Base-by-base conservation (phyloP, 1,140 invertebrate species). In the Ceratina japonica region DNA sequence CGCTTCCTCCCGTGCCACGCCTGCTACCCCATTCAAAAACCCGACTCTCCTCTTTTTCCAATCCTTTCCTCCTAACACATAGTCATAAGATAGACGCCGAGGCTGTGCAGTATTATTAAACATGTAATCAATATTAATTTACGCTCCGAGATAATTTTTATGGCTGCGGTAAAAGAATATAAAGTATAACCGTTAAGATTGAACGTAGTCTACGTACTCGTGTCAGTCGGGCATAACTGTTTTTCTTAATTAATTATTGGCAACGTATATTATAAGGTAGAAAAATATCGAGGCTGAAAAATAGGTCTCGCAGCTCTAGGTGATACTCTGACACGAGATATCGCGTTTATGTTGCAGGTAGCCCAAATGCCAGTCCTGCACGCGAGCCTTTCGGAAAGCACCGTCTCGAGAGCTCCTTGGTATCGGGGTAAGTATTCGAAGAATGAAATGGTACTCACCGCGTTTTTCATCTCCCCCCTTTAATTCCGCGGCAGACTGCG, bases 261-360 rank as follows among this genome's bases (percentile, higher is more conserved):
- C n/a, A n/a, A n/a, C n/a, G n/a, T 31, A 31, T 31, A 31, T 31
- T 31, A 31, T 31, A 31, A 31, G 2, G 27, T 31, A 2, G 27
- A 31, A 4, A 31, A 31, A 31, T 31, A 31, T 31, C 27, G 27
- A 31, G 27, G 27, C 27, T 31, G 27, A 31, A 31, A 66, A 51
- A 27, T 49, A 64, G 24, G 15, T 16, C 10, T 31, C 61, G 52
- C 51, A 59, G 31, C 56, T 58, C 12, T 16, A 74, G 20, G 15
- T 13, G 22, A 84, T 44, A 18, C 18, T 16, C 13, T 74, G 52
- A 76, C 68, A 63, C 16, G 63, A 12, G 71, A n/a, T 54, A 71
- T 77, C 58, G 56, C 68, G 68, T 84, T 76, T 80, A 18, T 66
- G 71, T 84, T 84, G 56, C 78, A 84, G 83, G 8, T 70, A 73